Evolutionary conservation across 2,797 vertebrate species (phyloP), one percentile per base, ranked within the genome.

Genomic region (Macrochelys suwanniensis): DNA sequence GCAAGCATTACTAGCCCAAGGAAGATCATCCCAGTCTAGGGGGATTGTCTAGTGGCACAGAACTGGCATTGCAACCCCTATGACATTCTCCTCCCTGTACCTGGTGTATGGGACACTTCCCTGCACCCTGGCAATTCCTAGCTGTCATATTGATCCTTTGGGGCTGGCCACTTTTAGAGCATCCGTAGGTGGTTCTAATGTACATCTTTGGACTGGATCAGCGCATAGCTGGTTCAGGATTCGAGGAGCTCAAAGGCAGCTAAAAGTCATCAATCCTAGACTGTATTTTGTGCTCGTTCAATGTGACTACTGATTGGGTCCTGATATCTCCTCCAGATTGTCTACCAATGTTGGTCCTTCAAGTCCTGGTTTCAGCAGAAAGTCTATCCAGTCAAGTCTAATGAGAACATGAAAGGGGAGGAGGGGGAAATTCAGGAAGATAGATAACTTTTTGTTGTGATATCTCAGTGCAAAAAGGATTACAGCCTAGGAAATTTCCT

Each of bases 401-500:
- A 11, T 10, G 31, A 0, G 31, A 33, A 15, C 28, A 51, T 56
- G 50, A 84, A 37, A 33, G 23, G 3, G 53, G n/a, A 56, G 0
- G 50, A 16, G 3, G 53, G 31, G 51, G 74, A 89, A 87, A 61
- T 47, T 84, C 50, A 91, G 53, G 6, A 53, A 83, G 68, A 56
- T 7, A 4, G 92, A 45, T 33, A 71, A 85, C 25, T 71, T 71
- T 42, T 71, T 42, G 7, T 71, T 25, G 31, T 59, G 87, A 77
- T 0, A 2, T 11, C 77, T 13, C 78, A 65, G 26, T n/a, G 15
- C 74, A 77, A 31, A 77, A 31, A 49, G 45, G 26, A 77, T 49
- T 49, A 77, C 45, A 49, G 25, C 45, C 13, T 31, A 77, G 74
- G 26, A 77, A 77, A 77, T 49, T 77, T 77, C 74, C 26, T 49